Conservation (phyloP, 2,888 invertebrate species). For the Taenaris catops region DNA sequence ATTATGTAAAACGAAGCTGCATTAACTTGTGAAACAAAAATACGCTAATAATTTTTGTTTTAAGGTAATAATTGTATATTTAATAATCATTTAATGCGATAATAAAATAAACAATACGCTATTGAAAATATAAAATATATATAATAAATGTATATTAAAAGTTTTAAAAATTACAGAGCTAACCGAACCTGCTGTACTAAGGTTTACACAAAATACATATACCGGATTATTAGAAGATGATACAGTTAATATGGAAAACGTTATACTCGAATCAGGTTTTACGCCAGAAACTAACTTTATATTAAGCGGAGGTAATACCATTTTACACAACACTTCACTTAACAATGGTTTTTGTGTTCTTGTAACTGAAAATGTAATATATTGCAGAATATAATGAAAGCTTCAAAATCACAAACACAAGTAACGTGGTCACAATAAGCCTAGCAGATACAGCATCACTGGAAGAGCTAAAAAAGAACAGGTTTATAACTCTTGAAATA, state of each 20-base stretch:
- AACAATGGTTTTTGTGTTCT: no score
- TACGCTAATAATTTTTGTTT: no score
- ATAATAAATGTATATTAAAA: not conserved
- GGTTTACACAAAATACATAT: constrained; percentile 45
- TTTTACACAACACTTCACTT: no score
- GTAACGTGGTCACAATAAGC: constrained; percentile 33
- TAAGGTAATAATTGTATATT: no score
- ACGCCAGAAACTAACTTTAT: constrained; percentile 34
- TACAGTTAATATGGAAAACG: constrained; percentile 31
- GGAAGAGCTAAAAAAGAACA: constrained; percentile 31
- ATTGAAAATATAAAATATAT: not conserved
- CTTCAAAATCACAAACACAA: constrained; percentile 30
- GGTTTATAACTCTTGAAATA: constrained; percentile 46
- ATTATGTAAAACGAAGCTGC: no score
- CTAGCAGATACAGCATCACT: constrained; percentile 27
- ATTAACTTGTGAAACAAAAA: no score
- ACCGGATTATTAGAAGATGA: constrained; percentile 36
- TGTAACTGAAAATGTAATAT: no score
- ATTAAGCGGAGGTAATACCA: constrained; percentile 45
- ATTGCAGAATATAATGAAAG: constrained; percentile 38
- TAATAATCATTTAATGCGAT: no score
- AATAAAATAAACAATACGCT: not conserved
- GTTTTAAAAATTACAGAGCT: constrained; percentile 38
- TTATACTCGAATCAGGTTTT: constrained; percentile 42
- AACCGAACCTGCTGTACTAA: constrained; percentile 39